Conservation (phyloP, 2,797 vertebrate species). For the Delichon dasypus region DNA sequence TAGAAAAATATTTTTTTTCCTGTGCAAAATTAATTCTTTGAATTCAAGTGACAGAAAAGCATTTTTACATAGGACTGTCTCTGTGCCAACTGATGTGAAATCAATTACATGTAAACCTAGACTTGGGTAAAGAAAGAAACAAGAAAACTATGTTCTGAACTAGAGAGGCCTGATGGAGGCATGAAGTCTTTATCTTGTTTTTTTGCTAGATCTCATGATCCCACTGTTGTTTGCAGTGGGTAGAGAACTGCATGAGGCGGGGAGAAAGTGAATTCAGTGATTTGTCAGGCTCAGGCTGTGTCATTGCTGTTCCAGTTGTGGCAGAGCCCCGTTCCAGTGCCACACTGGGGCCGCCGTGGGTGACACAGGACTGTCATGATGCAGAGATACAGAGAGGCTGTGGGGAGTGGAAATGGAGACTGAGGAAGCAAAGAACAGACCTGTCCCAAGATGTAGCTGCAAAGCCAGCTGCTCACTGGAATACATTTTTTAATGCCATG, state of each 20-base stretch:
- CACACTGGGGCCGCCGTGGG: background rate
- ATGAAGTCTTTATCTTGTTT: background rate
- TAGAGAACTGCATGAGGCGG: background rate
- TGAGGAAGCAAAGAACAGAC: background rate
- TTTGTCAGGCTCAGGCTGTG: background rate
- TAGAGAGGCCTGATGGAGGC: background rate
- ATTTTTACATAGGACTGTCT: background rate
- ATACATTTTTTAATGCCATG: background rate
- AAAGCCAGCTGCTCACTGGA: background rate
- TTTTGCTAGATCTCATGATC: background rate
- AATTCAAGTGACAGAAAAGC: background rate
- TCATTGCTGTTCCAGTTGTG: rapidly evolving
- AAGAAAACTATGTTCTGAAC: background rate
- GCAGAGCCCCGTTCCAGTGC: rapidly evolving
- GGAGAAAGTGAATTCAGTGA: background rate
- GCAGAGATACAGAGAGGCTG: background rate
- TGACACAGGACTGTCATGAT: background rate
- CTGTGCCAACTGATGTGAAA: background rate
- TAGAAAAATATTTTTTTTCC: background rate
- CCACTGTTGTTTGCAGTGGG: background rate
- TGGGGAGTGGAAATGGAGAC: background rate
- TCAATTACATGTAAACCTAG: background rate
- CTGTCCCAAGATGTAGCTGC: background rate
- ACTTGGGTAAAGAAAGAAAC: rapidly evolving
- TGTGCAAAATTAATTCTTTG: background rate